phyloP scores from a whole-genome alignment of 2,113 vertebrate species.

The Eretmodus cyanostictus region DNA sequence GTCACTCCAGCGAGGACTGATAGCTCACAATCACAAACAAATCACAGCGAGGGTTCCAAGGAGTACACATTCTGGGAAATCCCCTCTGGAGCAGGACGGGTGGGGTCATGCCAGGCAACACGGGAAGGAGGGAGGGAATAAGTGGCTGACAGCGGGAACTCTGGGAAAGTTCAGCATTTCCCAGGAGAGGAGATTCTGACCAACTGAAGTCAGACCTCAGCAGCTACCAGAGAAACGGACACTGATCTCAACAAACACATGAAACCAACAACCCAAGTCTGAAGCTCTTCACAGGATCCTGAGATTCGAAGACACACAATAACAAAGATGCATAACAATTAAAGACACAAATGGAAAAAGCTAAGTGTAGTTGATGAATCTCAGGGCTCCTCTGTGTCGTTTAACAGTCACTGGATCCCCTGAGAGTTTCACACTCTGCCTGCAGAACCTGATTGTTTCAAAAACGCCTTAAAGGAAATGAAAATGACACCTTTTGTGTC shows the following conservation, averaged over 20 bases:
- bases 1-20: neutral
- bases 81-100: constrained; percentile 28
- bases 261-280: neutral
- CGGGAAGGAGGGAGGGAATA: neutral
- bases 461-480: neutral
- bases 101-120: neutral
- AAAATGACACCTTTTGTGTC: neutral
- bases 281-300: neutral
- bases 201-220: neutral
- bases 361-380: neutral
- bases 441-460: neutral
- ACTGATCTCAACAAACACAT: neutral
- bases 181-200: neutral
- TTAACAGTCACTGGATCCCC: fast-evolving
- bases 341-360: neutral
- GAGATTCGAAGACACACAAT: fast-evolving
- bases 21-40: neutral
- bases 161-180: neutral
- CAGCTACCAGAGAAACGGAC: neutral
- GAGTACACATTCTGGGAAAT: constrained; percentile 27
- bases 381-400: neutral
- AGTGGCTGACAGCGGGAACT: neutral
- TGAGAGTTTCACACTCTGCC: fast-evolving
- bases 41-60: neutral
- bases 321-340: fast-evolving